phyloP scores from a whole-genome alignment of 2,797 vertebrate genomes.

The Enteromius mattozi region DNA sequence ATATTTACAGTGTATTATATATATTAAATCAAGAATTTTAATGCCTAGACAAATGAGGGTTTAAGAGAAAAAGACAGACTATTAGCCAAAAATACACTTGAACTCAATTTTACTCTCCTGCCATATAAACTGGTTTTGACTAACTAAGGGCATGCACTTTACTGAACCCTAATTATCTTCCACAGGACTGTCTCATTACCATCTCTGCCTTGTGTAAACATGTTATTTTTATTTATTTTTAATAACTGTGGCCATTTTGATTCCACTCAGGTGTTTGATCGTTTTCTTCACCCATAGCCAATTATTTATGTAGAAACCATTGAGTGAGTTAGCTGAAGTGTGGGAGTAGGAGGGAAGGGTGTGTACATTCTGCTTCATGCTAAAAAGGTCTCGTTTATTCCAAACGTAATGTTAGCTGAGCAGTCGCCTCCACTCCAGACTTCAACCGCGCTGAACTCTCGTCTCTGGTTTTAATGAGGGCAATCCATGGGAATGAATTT shows the following conservation, averaged over 20 bases:
- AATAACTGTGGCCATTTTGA: conserved; percentile 17
- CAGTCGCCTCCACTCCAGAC: conserved; percentile 27
- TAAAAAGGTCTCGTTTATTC: conserved; percentile 48
- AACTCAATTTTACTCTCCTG: conserved; percentile 2
- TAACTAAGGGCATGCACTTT: conserved; percentile 18
- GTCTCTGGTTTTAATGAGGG: conserved; percentile 58
- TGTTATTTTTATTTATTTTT: background rate
- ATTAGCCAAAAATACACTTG: conserved; percentile 1
- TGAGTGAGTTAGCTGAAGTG: conserved; percentile 29
- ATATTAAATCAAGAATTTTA: conserved; percentile 24
- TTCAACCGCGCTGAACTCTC: conserved; percentile 3
- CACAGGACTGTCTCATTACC: conserved; percentile 32
- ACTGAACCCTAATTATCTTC: conserved; percentile 35
- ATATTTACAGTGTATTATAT: background rate
- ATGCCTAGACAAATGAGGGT: background rate
- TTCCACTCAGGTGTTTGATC: conserved; percentile 36
- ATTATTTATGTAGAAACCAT: conserved; percentile 39
- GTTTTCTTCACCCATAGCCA: conserved; percentile 47
- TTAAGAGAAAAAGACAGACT: background rate
- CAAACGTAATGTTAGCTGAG: conserved; percentile 3
- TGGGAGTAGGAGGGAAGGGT: conserved; percentile 22
- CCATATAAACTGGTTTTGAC: conserved; percentile 20
- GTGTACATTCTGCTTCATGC: conserved; percentile 12
- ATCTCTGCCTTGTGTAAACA: conserved; percentile 6
- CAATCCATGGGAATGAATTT: conserved; percentile 55